Evolutionary conservation across 1,140 invertebrate genomes (phyloP).

Genomic region (Pseudomyrmex sp.): DNA sequence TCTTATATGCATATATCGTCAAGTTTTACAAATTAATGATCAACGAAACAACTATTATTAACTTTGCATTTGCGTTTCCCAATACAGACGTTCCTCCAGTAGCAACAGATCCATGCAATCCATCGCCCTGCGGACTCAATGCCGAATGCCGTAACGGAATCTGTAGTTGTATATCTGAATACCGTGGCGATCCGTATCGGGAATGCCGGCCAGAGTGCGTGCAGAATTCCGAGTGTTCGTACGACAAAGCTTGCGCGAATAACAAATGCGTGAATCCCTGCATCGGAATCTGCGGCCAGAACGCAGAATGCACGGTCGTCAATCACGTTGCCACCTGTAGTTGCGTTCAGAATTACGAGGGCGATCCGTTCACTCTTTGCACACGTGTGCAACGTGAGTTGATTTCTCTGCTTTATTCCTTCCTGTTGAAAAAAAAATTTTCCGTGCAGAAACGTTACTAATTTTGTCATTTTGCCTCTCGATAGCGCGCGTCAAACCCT

Average conservation of each 20-base stretch:
- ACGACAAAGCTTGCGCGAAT: constrained; percentile 88
- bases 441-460: background rate
- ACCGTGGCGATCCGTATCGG: constrained; percentile 84
- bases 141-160: constrained; percentile 80
- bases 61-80: constrained; percentile 5
- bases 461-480: constrained; percentile 80
- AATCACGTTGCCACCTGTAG: constrained; percentile 88
- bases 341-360: constrained; percentile 91
- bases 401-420: background rate
- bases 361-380: constrained; percentile 88
- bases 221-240: constrained; percentile 89
- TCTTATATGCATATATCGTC: background rate
- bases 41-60: background rate
- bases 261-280: constrained; percentile 92
- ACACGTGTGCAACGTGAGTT: constrained; percentile 82
- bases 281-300: constrained; percentile 88
- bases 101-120: constrained; percentile 82
- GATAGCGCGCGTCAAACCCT: constrained; percentile 84
- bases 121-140: constrained; percentile 86
- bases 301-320: constrained; percentile 89
- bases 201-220: constrained; percentile 87
- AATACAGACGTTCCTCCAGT: constrained; percentile 66
- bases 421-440: background rate
- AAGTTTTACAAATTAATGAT: background rate
- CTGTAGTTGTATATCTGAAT: constrained; percentile 83